Evolutionary conservation across 1,140 invertebrate genomes (phyloP), one percentile per base, ranked within the genome.

Genomic region (Drosophila nannoptera): DNA sequence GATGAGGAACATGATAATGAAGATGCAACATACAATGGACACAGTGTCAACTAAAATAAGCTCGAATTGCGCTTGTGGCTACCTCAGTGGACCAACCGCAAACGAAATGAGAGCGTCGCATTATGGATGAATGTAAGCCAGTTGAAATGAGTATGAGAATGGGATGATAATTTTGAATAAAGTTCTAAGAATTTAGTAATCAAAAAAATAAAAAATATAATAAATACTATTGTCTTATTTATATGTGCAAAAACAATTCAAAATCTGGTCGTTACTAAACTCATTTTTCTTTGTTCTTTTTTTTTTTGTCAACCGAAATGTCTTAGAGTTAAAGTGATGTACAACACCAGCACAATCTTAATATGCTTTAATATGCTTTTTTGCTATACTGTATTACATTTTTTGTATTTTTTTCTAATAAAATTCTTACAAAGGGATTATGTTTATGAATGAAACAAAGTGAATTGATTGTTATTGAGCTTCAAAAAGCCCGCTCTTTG

Each of bases 111-210:
- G 38, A 60, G 11, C 35, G n/a, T 40, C 46, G 53, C 62, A 49
- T 48, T 49, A 45, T 54, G 40, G 6, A 45, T 55, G 62, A 40
- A 60, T 67, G 49, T 49, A 67, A 67, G 69, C 63, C 63, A 59
- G 50, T 67, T 55, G 12, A 59, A 70, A 66, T 59, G 73, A 69
- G 68, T 48, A 73, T 64, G 61, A 71, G 64, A 59, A 52, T 62
- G 69, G 76, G 69, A 80, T 55, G 60, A 84, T 81, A 73, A 84
- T 87, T 86, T 87, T 87, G 83, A 83, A 87, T 87, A 87, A 87
- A 87, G 84, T 87, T 87, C 84, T 84, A 87, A 87, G 84, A 87
- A 87, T 87, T 87, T 87, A 87, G 84, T 87, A 87, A 87, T 87
- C 84, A 87, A 86, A 87, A 87, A 73, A 73, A 77, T 32, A 56